Base-by-base conservation (phyloP, 2,888 invertebrate species). In the Cosmorhoe ocellata region DNA sequence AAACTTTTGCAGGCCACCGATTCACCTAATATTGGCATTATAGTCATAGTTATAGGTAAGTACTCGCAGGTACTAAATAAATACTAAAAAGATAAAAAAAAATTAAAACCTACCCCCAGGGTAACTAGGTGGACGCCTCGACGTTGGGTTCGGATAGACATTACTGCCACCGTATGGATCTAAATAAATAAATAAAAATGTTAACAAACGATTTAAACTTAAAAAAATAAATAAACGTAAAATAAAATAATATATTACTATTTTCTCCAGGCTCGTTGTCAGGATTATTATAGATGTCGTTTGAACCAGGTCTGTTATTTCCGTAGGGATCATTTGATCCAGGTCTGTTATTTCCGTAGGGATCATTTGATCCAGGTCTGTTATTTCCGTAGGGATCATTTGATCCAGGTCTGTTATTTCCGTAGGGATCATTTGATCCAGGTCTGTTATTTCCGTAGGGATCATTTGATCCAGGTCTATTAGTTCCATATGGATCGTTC, bases 1-100 rank as follows among this genome's bases (percentile, higher is more conserved):
- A 90, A 79, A 53, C 66, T 62, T 36, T 77, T 66, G 76, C 94
- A 94, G 59, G 59, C 70, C 65, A 71, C 76, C 73, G 59, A 59
- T 26, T 43, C 38, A 56, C 61, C 58, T 59, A 55, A 31, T 47
- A 33, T 48, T 31, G 28, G 22, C 18, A 37, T 40, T 8, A 14
- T 9, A 33, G 3, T 33, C 14, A 10, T 5, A 13, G 1, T n/a
- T 26, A 12, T 22, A 22, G 34, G 9, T 2, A 28, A 5, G 5
- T n/a, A n/a, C n/a, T n/a, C n/a, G n/a, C 2, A 4, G 9, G 12
- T 1, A 14, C 2, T 12, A 43, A 22, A 36, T n/a, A 22, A 33
- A 36, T 26, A 42, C 26, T n/a, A n/a, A 37, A 34, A 28, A 27
- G 8, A 14, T 2, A 14, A 51, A 40, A 33, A 0, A 26, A 10